Percentiles rank a stretch among this genome's conserved stretches.
Conservation (phyloP, 1,140 invertebrate genomes). For the Schlechtendalia chinensis region DNA sequence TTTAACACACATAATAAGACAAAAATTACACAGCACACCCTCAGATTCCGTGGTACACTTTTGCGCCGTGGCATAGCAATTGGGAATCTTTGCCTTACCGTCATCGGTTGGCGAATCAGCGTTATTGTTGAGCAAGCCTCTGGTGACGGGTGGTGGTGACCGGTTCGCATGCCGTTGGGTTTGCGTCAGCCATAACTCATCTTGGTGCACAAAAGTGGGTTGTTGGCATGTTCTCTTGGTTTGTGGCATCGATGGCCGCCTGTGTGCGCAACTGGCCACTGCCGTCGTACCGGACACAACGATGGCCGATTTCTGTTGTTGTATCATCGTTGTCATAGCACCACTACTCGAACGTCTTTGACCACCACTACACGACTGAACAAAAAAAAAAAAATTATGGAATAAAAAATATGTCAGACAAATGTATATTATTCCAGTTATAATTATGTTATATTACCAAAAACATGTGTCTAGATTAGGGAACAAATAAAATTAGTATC, state of each 20-base stretch:
- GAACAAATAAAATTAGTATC: too few relatives aligned
- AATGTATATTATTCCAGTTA: background rate
- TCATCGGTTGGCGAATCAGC: slow-evolving; percentile 53
- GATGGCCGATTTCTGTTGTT: too few relatives aligned
- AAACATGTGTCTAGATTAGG: too few relatives aligned
- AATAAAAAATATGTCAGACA: too few relatives aligned
- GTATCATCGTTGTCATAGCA: background rate
- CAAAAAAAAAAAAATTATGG: background rate
- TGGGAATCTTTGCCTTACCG: slow-evolving; percentile 39
- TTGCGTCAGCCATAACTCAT: slow-evolving; percentile 55
- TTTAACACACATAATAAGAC: too few relatives aligned
- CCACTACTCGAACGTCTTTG: slow-evolving; percentile 35
- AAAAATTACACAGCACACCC: too few relatives aligned
- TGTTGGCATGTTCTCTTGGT: slow-evolving; percentile 42
- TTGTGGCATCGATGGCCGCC: slow-evolving; percentile 43
- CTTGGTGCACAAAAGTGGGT: slow-evolving; percentile 54
- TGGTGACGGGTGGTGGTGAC: slow-evolving; percentile 34
- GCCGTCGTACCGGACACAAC: slow-evolving; percentile 51
- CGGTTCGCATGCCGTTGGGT: slow-evolving; percentile 54
- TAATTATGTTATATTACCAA: too few relatives aligned
- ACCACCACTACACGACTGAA: slow-evolving; percentile 29
- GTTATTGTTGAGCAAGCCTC: slow-evolving; percentile 56
- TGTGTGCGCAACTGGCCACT: slow-evolving; percentile 52
- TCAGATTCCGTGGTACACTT: too few relatives aligned
- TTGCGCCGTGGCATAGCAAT: too few relatives aligned